phyloP scores from a whole-genome alignment of 2,113 vertebrate genomes.

The Actinemys pallida region DNA sequence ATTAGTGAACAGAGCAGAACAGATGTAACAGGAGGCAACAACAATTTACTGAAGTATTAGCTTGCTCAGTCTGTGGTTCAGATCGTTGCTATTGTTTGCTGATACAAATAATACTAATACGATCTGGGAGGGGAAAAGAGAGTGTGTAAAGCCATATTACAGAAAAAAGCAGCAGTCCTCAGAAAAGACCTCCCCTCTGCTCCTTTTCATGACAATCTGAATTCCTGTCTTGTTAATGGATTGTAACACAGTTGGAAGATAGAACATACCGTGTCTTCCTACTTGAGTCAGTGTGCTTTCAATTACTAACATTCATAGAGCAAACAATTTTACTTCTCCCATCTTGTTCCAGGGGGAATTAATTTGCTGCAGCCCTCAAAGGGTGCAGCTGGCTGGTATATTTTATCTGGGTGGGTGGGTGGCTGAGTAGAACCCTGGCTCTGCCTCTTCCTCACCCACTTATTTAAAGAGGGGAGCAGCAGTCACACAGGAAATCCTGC shows the following conservation, averaged over 20 bases:
- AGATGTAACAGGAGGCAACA: conserved; percentile 76
- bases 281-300: background rate
- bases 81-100: conserved; percentile 58
- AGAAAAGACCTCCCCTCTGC: background rate
- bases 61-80: conserved; percentile 41
- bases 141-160: background rate
- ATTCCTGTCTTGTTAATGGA: background rate
- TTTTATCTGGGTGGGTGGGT: background rate
- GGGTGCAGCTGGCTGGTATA: background rate
- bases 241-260: background rate
- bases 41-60: conserved; percentile 66
- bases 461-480: background rate
- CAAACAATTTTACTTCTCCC: background rate
- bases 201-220: background rate
- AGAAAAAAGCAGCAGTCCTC: background rate
- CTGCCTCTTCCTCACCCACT: background rate
- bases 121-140: background rate
- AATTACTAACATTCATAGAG: background rate
- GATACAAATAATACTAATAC: conserved; percentile 68
- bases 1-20: conserved; percentile 78
- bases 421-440: background rate
- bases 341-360: background rate
- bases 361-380: background rate
- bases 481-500: background rate
- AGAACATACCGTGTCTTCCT: background rate